These are phyloP conservation scores for Cordilura impudica DNA, from an alignment of 2,888 invertebrate species.

Conservation along the genomic window DNA sequence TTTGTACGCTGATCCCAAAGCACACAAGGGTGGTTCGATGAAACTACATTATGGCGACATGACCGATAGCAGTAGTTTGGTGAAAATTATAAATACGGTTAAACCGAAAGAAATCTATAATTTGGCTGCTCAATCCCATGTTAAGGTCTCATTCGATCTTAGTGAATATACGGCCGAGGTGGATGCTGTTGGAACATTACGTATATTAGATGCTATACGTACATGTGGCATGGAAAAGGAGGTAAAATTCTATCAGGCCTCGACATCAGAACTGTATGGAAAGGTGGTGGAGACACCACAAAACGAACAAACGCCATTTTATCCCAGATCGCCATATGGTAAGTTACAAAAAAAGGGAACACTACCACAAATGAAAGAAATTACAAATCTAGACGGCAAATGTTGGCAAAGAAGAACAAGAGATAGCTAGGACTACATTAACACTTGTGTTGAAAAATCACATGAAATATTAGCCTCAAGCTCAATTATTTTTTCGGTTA, in stretches of 20 bases:
- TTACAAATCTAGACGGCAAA: too few species aligned
- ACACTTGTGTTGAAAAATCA: too few species aligned
- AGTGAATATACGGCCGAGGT: conserved; percentile 99
- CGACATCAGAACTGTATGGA: conserved; percentile 96
- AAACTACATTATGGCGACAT: conserved; percentile 98
- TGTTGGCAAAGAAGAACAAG: too few species aligned
- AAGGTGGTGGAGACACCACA: conserved; percentile 96
- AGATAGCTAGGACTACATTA: too few species aligned
- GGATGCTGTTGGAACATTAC: conserved; percentile 94
- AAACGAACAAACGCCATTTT: conserved; percentile 95
- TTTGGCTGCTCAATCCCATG: conserved; percentile 98
- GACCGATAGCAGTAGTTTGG: conserved; percentile 97
- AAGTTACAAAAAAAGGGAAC: conserved; percentile 74
- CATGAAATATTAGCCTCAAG: too few species aligned
- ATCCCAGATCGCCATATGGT: conserved; percentile 98
- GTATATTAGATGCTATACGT: conserved; percentile 93
- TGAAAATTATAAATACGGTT: conserved; percentile 85
- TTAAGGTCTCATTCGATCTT: conserved; percentile 98
- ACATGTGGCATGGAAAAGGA: conserved; percentile 90
- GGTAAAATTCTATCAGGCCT: conserved; percentile 95
- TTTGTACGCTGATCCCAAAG: conserved; percentile 92
- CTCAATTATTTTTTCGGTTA: too few species aligned
- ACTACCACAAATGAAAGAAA: too few species aligned
- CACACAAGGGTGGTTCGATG: conserved; percentile 93
- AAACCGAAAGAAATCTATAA: conserved; percentile 97